These are phyloP conservation scores for Sinodicranocentrus sp. DNA, from an alignment of 2,888 invertebrate species.

Conservation along the genomic window DNA sequence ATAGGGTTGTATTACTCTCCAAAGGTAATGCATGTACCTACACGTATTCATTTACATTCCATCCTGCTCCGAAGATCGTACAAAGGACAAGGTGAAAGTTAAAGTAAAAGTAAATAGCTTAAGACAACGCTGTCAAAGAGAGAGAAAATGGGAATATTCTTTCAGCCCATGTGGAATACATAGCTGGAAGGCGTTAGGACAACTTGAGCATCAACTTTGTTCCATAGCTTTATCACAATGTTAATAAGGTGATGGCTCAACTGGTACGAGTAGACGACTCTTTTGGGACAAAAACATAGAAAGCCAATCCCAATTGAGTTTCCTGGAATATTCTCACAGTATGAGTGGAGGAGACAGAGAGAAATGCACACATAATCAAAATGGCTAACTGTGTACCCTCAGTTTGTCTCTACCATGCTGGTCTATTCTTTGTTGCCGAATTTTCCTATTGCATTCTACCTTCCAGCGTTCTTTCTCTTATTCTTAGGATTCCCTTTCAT, in stretches of 20 bases:
- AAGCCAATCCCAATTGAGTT: conserved; percentile 31
- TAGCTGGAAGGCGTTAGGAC: conserved; percentile 20
- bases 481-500: background rate
- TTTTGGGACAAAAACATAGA: conserved; percentile 12
- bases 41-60: too few relatives aligned
- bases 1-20: too few relatives aligned
- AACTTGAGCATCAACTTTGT: background rate
- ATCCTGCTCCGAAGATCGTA: too few relatives aligned
- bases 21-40: too few relatives aligned
- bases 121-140: background rate
- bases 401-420: background rate
- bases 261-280: conserved; percentile 30
- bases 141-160: too few relatives aligned
- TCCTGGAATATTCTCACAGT: background rate
- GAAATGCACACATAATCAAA: too few relatives aligned
- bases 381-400: background rate
- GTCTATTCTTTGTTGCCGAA: too few relatives aligned
- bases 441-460: too few relatives aligned
- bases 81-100: conserved; percentile 29
- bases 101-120: conserved; percentile 45
- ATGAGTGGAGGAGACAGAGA: background rate
- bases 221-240: conserved; percentile 23
- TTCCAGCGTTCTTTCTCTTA: background rate
- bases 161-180: background rate
- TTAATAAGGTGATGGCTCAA: conserved; percentile 35